These are phyloP conservation scores for Philypnodon macrostomus DNA, from an alignment of 2,797 vertebrate species.

Conservation along the genomic window DNA sequence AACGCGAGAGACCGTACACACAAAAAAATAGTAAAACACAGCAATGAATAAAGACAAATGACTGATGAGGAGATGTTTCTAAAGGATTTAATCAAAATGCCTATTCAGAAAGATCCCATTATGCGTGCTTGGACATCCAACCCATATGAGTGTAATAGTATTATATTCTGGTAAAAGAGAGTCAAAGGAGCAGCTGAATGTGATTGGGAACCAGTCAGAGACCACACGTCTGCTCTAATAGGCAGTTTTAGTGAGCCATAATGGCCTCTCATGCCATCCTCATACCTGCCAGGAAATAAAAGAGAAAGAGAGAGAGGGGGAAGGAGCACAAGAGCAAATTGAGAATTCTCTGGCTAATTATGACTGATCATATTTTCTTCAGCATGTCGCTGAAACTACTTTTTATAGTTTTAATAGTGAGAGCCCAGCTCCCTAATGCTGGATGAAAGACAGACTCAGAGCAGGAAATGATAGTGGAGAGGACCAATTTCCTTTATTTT, in stretches of 20 bases:
- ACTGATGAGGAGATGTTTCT: conserved; percentile 13
- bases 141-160: conserved; percentile 7
- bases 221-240: conserved; percentile 47
- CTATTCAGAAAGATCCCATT: conserved; percentile 3
- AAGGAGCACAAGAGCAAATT: conserved; percentile 50
- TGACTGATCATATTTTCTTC: conserved; percentile 73
- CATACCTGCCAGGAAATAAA: conserved; percentile 46
- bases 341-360: conserved; percentile 73
- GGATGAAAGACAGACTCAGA: conserved; percentile 52
- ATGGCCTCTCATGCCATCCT: conserved; percentile 52
- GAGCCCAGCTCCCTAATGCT: conserved; percentile 61
- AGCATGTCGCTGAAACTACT: conserved; percentile 45
- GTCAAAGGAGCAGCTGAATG: conserved; percentile 24
- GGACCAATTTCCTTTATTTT: conserved; percentile 1
- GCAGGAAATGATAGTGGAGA: conserved; percentile 6
- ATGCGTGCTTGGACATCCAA: conserved; percentile 8
- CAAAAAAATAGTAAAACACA: conserved; percentile 18
- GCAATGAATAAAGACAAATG: conserved; percentile 37
- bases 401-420: conserved; percentile 57
- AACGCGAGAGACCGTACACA: too few relatives aligned
- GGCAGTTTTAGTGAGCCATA: conserved; percentile 59
- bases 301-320: conserved; percentile 22
- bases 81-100: conserved; percentile 28
- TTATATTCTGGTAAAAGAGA: conserved; percentile 32
- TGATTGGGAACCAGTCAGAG: conserved; percentile 44